Conservation (phyloP, 2,113 vertebrate genomes). For the Butastur rufipennis region DNA sequence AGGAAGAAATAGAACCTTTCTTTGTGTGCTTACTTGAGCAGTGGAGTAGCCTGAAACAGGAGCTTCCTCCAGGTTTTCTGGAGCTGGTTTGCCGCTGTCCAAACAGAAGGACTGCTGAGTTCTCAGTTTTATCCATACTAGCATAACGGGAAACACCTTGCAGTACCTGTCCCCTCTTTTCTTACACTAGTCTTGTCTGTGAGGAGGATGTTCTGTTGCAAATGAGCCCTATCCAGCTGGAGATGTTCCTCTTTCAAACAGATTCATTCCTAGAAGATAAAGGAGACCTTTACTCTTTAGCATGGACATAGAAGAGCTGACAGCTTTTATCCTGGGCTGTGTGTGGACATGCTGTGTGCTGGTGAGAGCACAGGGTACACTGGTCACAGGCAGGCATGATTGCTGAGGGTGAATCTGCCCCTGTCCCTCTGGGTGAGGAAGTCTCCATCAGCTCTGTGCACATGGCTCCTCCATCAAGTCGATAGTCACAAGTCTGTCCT, state of each 20-base stretch:
- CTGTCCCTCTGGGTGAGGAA: not conserved
- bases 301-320: not conserved
- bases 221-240: not conserved
- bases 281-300: not conserved
- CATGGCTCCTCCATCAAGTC: not conserved
- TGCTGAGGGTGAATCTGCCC: not conserved
- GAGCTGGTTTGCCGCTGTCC: not conserved
- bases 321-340: not conserved
- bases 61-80: not conserved
- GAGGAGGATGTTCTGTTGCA: not conserved
- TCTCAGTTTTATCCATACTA: not conserved
- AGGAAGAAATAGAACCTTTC: not conserved
- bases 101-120: not conserved
- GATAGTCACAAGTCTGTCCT: not conserved
- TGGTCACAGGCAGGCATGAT: not conserved
- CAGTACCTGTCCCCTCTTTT: not conserved
- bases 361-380: not conserved
- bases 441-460: not conserved
- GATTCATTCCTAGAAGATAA: not conserved
- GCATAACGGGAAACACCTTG: not conserved
- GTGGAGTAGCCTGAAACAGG: not conserved
- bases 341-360: not conserved
- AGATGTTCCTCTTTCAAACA: not conserved
- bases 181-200: not conserved
- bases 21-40: not conserved